Evolutionary conservation across 1,140 invertebrate genomes (phyloP).

Genomic region (Cydia amplana): DNA sequence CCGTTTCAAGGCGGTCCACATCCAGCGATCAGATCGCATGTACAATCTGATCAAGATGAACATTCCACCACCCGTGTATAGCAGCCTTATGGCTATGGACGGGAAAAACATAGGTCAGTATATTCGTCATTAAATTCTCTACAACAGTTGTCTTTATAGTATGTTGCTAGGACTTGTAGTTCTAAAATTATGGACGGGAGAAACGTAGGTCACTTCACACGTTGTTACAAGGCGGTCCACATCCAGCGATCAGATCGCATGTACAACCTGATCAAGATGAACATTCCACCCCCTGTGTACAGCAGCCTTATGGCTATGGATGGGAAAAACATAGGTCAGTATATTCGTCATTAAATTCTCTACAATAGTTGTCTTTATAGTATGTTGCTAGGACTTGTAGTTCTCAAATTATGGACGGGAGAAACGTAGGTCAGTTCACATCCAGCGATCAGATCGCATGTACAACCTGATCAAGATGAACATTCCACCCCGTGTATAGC

Average conservation of each 20-base stretch:
- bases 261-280: constrained; percentile 50
- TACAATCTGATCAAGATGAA: constrained; percentile 46
- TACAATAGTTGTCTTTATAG: too few relatives aligned
- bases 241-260: constrained; percentile 18
- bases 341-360: too few relatives aligned
- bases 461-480: constrained; percentile 50
- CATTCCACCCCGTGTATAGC: constrained; percentile 31
- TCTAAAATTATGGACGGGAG: background rate
- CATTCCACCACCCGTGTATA: constrained; percentile 32
- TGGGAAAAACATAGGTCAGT: constrained; percentile 40
- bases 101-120: constrained; percentile 40
- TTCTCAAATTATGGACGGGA: background rate
- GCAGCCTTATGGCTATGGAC: constrained; percentile 35
- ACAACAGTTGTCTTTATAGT: too few relatives aligned
- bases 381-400: too few relatives aligned
- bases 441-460: constrained; percentile 22
- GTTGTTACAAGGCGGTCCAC: too few relatives aligned
- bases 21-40: constrained; percentile 39
- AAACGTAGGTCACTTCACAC: background rate
- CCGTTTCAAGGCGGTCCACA: background rate
- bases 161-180: too few relatives aligned
- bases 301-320: constrained; percentile 34
- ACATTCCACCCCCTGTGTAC: constrained; percentile 33
- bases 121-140: too few relatives aligned
- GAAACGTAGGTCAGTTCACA: background rate